A percentile compares a stretch with the other conserved stretches of the same genome.
Evolutionary conservation across 2,797 vertebrate genomes (phyloP).

Genomic region (Tragopan temminckii): DNA sequence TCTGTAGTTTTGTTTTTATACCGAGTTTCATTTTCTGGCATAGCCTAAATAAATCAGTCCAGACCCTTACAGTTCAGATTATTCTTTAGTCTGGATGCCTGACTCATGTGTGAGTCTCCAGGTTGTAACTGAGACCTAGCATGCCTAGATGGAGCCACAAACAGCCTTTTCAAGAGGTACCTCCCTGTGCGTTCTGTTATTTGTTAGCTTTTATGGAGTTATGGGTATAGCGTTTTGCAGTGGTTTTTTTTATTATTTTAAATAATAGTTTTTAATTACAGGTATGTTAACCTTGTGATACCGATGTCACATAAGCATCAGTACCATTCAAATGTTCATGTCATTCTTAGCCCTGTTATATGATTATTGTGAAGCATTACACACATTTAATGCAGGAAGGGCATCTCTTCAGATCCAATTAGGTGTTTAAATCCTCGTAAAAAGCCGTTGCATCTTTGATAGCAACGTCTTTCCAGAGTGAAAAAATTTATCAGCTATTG

Average conservation of each 20-base stretch:
- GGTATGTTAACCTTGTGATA: neutral
- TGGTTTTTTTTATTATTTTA: neutral
- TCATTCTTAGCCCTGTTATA: neutral
- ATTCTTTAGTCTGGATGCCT: neutral
- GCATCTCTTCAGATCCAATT: slow-evolving; percentile 41
- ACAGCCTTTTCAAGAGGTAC: neutral
- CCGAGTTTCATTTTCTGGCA: neutral
- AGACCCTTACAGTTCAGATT: neutral
- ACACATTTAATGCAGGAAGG: neutral
- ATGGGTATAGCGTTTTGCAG: neutral
- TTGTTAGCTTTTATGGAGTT: neutral
- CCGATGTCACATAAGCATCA: neutral
- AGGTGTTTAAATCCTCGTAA: neutral
- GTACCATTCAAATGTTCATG: neutral
- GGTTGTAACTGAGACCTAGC: neutral
- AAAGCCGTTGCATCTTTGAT: neutral
- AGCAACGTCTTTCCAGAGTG: slow-evolving; percentile 6
- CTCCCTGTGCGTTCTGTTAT: neutral
- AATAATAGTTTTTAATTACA: neutral
- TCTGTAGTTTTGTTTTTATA: slow-evolving; percentile 8
- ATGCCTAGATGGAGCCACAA: neutral
- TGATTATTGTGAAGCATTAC: neutral
- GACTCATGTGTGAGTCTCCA: neutral
- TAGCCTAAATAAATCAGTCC: slow-evolving; percentile 18
- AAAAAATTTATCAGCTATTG: slow-evolving; percentile 1